Evolutionary conservation across 2,113 vertebrate genomes (phyloP).

Genomic region (Actenoides lindsayi): DNA sequence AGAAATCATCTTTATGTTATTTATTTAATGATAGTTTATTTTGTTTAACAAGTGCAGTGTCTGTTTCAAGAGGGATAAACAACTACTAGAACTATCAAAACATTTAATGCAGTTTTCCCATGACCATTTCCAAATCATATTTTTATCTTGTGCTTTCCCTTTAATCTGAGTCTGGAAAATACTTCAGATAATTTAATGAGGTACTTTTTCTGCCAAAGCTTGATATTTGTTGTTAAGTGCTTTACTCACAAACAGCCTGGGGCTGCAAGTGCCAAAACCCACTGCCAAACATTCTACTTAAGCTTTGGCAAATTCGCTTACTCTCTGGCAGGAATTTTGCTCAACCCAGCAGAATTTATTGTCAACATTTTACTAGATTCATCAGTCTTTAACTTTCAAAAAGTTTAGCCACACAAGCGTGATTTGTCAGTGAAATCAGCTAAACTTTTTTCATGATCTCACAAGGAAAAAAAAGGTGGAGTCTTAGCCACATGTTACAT

Average conservation of each 20-base stretch:
- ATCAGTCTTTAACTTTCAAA: slow-evolving; percentile 17
- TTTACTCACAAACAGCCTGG: slow-evolving; percentile 14
- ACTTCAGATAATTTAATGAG: background rate
- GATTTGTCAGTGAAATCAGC: slow-evolving; percentile 18
- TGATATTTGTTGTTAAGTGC: slow-evolving; percentile 9
- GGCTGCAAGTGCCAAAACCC: slow-evolving; percentile 9
- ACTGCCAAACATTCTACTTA: background rate
- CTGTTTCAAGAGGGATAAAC: background rate
- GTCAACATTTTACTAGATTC: slow-evolving; percentile 26
- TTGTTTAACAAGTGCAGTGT: background rate
- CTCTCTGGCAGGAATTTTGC: slow-evolving; percentile 3
- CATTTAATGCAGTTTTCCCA: background rate
- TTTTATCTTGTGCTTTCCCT: slow-evolving; percentile 1
- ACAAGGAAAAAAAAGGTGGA: background rate
- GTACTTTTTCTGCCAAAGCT: background rate
- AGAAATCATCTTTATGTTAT: background rate
- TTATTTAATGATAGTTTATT: background rate
- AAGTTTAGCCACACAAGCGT: background rate
- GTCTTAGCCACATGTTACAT: fast-evolving
- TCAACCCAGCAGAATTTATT: background rate
- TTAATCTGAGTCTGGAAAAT: slow-evolving; percentile 15
- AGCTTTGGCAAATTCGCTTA: background rate
- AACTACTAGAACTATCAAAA: background rate
- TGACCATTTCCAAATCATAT: background rate
- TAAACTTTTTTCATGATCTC: background rate